phyloP scores from a whole-genome alignment of 2,797 vertebrate genomes.

The Gadopsis marmoratus region DNA sequence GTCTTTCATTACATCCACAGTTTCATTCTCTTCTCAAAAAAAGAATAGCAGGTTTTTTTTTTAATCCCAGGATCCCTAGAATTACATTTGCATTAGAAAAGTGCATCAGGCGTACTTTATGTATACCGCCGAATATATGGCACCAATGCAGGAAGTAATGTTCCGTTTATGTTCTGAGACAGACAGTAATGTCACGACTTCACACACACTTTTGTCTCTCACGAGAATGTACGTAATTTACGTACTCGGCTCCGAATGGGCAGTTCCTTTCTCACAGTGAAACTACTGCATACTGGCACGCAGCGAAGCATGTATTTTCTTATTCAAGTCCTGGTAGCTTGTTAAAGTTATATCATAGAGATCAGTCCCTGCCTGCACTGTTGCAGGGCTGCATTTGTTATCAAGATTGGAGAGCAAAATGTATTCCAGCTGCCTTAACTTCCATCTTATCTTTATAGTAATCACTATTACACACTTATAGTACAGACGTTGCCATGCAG shows the following conservation, averaged over 20 bases:
- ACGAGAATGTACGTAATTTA: not conserved
- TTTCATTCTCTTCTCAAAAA: not conserved
- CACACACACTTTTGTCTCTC: not conserved
- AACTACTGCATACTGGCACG: not conserved
- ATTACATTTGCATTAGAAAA: not conserved
- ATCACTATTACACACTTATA: constrained; percentile 3
- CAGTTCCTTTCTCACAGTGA: not conserved
- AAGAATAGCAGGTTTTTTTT: not conserved
- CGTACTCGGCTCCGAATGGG: not conserved
- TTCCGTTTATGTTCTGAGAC: not conserved
- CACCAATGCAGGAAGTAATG: not conserved
- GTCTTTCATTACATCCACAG: not conserved
- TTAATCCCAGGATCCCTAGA: not conserved
- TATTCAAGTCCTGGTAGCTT: not conserved
- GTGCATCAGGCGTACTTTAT: not conserved
- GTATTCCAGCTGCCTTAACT: constrained; percentile 42
- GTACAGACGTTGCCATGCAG: constrained; percentile 6
- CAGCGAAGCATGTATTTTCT: not conserved
- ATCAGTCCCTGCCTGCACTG: constrained; percentile 13
- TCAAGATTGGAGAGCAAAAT: constrained; percentile 34
- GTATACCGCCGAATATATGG: not conserved
- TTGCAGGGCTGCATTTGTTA: constrained; percentile 12
- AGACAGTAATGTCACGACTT: not conserved
- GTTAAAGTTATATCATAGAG: too few species aligned
- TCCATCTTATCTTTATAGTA: constrained; percentile 28